phyloP scores from a whole-genome alignment of 2,797 vertebrate species.

The Melopsittacus undulatus region DNA sequence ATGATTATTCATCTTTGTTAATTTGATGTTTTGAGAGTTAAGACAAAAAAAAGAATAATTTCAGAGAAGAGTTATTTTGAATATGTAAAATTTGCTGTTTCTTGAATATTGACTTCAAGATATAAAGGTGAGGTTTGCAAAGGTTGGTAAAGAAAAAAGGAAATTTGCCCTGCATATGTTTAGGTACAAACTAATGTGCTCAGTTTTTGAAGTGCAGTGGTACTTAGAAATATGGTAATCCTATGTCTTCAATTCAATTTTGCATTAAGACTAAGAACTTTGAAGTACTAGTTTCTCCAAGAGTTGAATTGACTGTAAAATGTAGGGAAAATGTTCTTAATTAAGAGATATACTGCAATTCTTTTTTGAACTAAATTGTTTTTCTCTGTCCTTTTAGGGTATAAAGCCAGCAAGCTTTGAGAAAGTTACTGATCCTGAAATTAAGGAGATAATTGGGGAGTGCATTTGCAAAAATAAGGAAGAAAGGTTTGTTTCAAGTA shows the following conservation, averaged over 20 bases:
- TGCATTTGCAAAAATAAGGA: conserved; percentile 97
- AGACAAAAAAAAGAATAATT: not conserved
- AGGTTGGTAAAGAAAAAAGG: not conserved
- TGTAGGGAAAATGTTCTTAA: not conserved
- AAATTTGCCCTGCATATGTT: not conserved
- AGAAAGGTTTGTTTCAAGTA: conserved; percentile 87
- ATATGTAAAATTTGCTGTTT: not conserved
- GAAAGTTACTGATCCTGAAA: conserved; percentile 96
- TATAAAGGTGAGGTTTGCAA: not conserved
- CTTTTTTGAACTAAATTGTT: not conserved
- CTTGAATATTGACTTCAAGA: not conserved
- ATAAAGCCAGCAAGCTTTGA: conserved; percentile 97
- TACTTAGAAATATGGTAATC: not conserved
- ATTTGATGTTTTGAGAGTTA: not conserved
- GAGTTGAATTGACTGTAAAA: not conserved
- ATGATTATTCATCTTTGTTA: not conserved
- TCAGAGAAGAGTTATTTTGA: not conserved
- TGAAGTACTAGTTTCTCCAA: not conserved
- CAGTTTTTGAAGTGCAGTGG: not conserved
- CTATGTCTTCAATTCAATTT: not conserved
- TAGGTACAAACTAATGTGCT: rapidly evolving
- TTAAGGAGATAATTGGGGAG: conserved; percentile 98
- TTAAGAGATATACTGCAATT: not conserved
- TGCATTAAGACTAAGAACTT: not conserved
- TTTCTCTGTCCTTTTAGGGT: conserved; percentile 80